These are phyloP conservation scores for Chaetorhynchus papuensis DNA, from an alignment of 2,113 vertebrate genomes.

Conservation along the genomic window DNA sequence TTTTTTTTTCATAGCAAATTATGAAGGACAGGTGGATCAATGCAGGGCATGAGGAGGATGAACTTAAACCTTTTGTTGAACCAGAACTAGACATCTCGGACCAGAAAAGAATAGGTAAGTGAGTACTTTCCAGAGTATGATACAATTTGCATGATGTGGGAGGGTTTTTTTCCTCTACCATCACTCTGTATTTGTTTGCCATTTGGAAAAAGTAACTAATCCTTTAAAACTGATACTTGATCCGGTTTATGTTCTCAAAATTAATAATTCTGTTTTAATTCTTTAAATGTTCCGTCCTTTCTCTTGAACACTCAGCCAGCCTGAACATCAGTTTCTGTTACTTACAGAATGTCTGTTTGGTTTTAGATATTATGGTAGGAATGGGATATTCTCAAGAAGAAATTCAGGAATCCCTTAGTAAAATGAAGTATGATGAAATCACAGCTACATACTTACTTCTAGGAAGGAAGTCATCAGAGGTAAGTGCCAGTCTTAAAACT, in stretches of 20 bases:
- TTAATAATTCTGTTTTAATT: background rate
- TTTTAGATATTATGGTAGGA: constrained; percentile 94
- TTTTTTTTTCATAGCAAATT: constrained; percentile 84
- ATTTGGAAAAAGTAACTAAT: background rate
- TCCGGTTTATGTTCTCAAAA: background rate
- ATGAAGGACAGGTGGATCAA: constrained; percentile 99
- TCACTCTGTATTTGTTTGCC: background rate
- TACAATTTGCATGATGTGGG: background rate
- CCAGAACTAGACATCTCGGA: constrained; percentile 95
- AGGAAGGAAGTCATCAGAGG: constrained; percentile 94
- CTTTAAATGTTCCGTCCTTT: background rate
- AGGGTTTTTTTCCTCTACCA: background rate
- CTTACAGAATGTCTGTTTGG: background rate
- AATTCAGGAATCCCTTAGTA: constrained; percentile 96
- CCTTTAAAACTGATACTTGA: background rate
- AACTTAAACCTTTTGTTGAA: constrained; percentile 93
- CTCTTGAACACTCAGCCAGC: background rate
- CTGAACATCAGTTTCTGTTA: background rate
- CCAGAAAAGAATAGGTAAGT: constrained; percentile 95
- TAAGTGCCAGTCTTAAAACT: constrained; percentile 53
- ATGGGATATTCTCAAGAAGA: constrained; percentile 98
- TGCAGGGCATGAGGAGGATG: constrained; percentile 92
- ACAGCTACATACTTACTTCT: constrained; percentile 95
- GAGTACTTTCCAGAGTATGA: background rate
- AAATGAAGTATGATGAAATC: constrained; percentile 99